phyloP scores from a whole-genome alignment of 2,113 vertebrate species.

The Oceanites oceanicus region DNA sequence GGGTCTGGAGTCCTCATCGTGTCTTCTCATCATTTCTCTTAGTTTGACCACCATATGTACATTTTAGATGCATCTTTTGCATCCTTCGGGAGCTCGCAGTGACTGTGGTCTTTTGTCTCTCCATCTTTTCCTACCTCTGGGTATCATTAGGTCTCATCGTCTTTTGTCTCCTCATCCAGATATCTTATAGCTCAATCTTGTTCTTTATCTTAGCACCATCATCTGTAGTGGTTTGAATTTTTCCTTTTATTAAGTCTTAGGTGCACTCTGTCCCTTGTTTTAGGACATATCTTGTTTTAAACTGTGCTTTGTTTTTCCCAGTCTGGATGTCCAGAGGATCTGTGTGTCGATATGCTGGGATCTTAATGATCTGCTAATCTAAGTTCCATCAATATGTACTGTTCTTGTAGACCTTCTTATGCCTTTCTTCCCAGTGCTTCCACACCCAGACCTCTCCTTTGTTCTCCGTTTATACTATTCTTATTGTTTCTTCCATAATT shows the following conservation, averaged over 20 bases:
- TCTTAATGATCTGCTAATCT: not conserved
- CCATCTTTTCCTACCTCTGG: not conserved
- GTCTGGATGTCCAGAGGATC: not conserved
- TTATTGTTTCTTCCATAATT: not conserved
- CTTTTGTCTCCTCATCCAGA: not conserved
- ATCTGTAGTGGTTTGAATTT: not conserved
- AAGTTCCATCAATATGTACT: not conserved
- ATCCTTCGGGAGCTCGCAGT: not conserved
- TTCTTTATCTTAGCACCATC: not conserved
- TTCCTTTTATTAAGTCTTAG: not conserved
- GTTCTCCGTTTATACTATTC: not conserved
- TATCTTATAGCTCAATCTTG: not conserved
- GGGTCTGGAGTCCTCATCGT: not conserved
- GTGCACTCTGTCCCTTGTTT: not conserved
- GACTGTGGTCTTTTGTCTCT: not conserved
- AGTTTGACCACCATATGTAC: not conserved
- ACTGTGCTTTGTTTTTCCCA: not conserved
- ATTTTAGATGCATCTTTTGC: not conserved
- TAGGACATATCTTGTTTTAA: not conserved
- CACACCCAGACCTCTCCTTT: not conserved
- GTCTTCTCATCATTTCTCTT: not conserved
- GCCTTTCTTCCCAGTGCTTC: not conserved
- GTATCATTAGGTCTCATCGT: not conserved
- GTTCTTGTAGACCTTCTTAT: not conserved
- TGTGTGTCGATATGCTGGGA: not conserved